phyloP scores from a whole-genome alignment of 2,888 invertebrate species.

The Papilio elwesi region DNA sequence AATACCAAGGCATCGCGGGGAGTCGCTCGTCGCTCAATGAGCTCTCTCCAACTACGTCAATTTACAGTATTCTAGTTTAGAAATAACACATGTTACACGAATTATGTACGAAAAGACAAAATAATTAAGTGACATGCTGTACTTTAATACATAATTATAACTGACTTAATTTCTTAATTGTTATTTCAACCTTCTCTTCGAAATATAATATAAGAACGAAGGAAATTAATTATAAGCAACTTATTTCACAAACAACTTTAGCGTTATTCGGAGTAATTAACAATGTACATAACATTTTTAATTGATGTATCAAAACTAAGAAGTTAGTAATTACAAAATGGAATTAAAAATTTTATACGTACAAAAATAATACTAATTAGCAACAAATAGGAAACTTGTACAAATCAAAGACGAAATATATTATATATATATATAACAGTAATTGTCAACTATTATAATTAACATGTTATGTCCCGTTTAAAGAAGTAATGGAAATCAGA shows the following conservation, averaged over 20 bases:
- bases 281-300: too few species aligned
- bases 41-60: conserved; percentile 3
- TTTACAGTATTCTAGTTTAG: conserved; percentile 6
- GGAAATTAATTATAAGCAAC: neutral
- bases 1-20: conserved; percentile 7
- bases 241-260: too few species aligned
- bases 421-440: neutral
- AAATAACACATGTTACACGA: neutral
- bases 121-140: neutral
- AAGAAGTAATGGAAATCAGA: too few species aligned
- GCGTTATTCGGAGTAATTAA: too few species aligned
- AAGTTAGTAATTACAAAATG: neutral
- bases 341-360: neutral
- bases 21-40: conserved; percentile 11
- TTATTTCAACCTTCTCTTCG: neutral
- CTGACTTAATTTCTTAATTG: neutral
- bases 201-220: neutral
- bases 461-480: too few species aligned
- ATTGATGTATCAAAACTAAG: neutral
- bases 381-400: too few species aligned
- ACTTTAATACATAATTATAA: neutral
- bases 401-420: neutral
- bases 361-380: neutral
- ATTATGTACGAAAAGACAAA: neutral
- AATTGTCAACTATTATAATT: neutral